Conservation (phyloP, 1,140 invertebrate species). For the Galleria mellonella region DNA sequence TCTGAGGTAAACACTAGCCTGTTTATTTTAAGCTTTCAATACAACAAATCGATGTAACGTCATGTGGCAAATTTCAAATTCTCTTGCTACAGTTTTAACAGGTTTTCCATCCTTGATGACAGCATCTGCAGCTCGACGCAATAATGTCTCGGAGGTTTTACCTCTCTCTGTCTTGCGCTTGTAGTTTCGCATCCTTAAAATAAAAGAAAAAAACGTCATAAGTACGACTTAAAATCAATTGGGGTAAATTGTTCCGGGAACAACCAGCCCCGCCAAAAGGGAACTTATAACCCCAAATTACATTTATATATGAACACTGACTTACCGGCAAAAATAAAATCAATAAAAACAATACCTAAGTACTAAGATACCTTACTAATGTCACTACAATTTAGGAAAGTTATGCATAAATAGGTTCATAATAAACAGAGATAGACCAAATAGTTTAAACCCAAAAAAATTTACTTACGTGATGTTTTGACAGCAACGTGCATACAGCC, state of each 20-base stretch:
- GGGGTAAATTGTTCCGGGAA: slow-evolving; percentile 1
- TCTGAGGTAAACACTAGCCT: slow-evolving; percentile 10
- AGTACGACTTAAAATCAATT: not conserved
- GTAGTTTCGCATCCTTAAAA: slow-evolving; percentile 7
- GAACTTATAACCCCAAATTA: not conserved
- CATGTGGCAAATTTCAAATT: slow-evolving; percentile 16
- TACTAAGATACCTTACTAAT: slow-evolving; percentile 6
- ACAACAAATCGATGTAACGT: slow-evolving; percentile 15
- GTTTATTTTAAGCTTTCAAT: slow-evolving; percentile 10
- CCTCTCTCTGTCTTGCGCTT: slow-evolving; percentile 5
- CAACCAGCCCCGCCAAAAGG: not conserved
- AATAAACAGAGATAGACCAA: slow-evolving; percentile 13
- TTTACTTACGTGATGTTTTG: slow-evolving; percentile 8
- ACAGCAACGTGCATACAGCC: slow-evolving; percentile 1
- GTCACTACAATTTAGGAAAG: slow-evolving; percentile 2
- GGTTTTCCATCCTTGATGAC: slow-evolving; percentile 14
- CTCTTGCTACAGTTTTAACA: slow-evolving; percentile 14
- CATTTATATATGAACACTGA: too few species aligned
- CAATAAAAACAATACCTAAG: not conserved
- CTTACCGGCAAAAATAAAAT: too few species aligned
- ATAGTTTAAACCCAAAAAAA: slow-evolving; percentile 14
- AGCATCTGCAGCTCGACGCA: slow-evolving; percentile 6
- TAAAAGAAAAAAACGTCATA: not conserved
- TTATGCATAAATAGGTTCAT: slow-evolving; percentile 4
- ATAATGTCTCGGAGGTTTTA: slow-evolving; percentile 1